phyloP scores from a whole-genome alignment of 2,113 vertebrate species.

The Lepidothrix coronata region DNA sequence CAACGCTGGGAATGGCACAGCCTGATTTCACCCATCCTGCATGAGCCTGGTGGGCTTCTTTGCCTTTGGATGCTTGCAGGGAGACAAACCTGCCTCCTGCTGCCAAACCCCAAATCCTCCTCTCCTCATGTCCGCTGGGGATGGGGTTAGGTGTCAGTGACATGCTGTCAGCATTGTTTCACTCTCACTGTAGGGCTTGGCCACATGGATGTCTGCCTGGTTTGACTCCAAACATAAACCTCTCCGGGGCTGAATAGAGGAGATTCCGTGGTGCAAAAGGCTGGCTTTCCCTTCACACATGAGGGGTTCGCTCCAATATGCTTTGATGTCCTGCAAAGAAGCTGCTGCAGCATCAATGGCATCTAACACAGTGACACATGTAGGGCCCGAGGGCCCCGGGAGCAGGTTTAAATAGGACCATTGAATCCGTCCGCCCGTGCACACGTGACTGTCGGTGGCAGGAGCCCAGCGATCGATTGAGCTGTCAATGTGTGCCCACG shows the following conservation, averaged over 20 bases:
- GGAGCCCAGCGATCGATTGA: not conserved
- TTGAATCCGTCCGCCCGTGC: not conserved
- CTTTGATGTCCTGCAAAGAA: slow-evolving; percentile 46
- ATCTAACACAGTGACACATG: slow-evolving; percentile 20
- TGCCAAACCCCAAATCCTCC: not conserved
- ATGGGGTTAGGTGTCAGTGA: not conserved
- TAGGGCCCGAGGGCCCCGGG: not conserved
- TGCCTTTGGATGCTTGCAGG: not conserved
- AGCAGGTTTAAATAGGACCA: slow-evolving; percentile 36
- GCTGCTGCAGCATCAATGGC: slow-evolving; percentile 23
- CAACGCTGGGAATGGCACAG: not conserved
- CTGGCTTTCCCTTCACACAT: slow-evolving; percentile 44
- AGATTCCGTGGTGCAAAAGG: not conserved
- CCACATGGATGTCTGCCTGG: not conserved
- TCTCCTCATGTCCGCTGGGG: accelerated
- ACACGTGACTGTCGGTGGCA: not conserved
- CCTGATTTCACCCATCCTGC: not conserved
- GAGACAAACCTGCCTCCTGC: not conserved
- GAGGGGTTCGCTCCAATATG: slow-evolving; percentile 44
- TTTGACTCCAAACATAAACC: not conserved
- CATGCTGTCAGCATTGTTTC: accelerated
- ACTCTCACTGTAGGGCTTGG: accelerated
- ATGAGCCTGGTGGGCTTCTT: not conserved
- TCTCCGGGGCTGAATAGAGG: not conserved
- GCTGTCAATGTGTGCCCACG: not conserved